Base-by-base conservation (phyloP, 2,888 invertebrate species). In the Flexamia atlantica region DNA sequence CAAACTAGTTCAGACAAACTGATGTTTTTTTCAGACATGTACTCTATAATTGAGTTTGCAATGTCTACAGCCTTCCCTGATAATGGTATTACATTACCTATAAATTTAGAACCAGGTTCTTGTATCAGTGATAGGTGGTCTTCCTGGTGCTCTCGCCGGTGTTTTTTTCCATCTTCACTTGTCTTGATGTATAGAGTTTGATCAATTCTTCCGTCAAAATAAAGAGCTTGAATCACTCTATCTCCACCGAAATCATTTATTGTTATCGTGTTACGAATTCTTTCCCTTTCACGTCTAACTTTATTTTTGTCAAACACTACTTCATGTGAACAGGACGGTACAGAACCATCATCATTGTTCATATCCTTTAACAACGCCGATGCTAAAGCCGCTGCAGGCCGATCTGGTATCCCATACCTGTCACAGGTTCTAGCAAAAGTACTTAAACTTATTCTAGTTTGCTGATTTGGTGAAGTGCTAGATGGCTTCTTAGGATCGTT, bases 11-110 rank as follows among this genome's bases (percentile, higher is more conserved):
- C 46, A 46, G 84, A 25, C 70, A 82, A 72, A 14, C 32, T 42
- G 57, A 79, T 28, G 36, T 53, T 53, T 3, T 83, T 50, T 91
- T 36, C 74, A 40, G 74, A 42, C 30, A 70, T n/a, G 46, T 42
- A 74, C 23, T 32, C 25, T 23, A 36, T 42, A 20, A 74, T 40
- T n/a, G 72, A 17, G 23, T 72, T 32, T 17, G 42, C 42, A 9
- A 30, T 72, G 10, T 40, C 72, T n/a, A 23, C n/a, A 17, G 74
- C 40, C 20, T 74, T 74, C 40, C 20, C 74, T 40, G 74, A 40
- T 23, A 60, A 25, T 7, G 60, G 60, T 60, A 7, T 23, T 60
- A 23, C 14, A 23, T 60, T 10, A 5, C 28, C 60, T 60, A 5
- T 23, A 60, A 7, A 60, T 60, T 23, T 28, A 9, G 60, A 60